A percentile compares a stretch with the other conserved stretches of the same genome.
Evolutionary conservation across 64 coral and sea anemone species (phyloP).

Genomic region (Pocillopora verrucosa): DNA sequence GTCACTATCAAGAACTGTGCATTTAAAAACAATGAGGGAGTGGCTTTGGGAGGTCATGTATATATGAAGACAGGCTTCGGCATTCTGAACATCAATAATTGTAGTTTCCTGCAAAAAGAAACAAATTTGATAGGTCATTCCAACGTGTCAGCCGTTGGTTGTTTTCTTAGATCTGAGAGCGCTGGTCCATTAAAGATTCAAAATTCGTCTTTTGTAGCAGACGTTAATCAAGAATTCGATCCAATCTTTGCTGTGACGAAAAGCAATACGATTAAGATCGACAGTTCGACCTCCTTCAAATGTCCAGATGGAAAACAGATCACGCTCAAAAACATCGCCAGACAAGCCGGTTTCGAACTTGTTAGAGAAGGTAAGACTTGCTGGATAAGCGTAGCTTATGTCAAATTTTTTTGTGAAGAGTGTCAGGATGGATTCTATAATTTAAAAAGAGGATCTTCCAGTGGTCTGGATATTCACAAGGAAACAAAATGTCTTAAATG

Average conservation of each 20-base stretch:
- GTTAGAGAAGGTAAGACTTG: background rate
- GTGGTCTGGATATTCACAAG: background rate
- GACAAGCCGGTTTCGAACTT: background rate
- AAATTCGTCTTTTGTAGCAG: constrained; percentile 40
- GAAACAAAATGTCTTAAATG: constrained; percentile 42
- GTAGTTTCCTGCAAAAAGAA: constrained; percentile 14
- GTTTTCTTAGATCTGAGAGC: constrained; percentile 8
- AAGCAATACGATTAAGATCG: constrained; percentile 2
- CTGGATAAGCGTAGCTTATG: background rate
- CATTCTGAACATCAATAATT: constrained; percentile 9
- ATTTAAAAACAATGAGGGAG: constrained; percentile 35
- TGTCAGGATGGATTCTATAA: constrained; percentile 35
- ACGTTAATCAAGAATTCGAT: background rate
- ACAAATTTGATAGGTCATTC: background rate
- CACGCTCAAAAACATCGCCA: background rate
- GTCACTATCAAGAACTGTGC: constrained; percentile 11
- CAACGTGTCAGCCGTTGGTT: background rate
- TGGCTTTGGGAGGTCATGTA: background rate
- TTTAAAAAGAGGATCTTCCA: constrained; percentile 16
- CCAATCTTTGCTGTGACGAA: constrained; percentile 17
- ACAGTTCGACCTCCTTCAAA: background rate
- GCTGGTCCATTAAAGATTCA: background rate
- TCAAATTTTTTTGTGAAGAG: constrained; percentile 34
- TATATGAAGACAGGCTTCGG: constrained; percentile 14
- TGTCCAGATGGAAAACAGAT: constrained; percentile 22